Percentiles rank a stretch among this genome's conserved stretches.
Evolutionary conservation across 1,140 invertebrate genomes (phyloP).

Genomic region (Oncopodura yosiiana): DNA sequence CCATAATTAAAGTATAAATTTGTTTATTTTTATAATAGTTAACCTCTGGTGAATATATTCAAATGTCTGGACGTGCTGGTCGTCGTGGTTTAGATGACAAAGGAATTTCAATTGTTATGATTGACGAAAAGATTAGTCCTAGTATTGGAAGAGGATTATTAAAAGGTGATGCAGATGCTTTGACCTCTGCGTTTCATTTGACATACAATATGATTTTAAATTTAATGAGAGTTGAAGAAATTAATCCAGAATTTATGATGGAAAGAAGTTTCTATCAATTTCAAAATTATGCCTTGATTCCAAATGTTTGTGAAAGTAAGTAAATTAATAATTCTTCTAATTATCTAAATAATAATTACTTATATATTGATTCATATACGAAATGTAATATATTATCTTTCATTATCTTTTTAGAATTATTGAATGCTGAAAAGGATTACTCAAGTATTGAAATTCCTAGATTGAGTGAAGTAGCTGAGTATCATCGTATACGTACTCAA

Average conservation of each 20-base stretch:
- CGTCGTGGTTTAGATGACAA: constrained; percentile 93
- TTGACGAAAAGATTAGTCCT: constrained; percentile 92
- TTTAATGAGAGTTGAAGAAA: constrained; percentile 91
- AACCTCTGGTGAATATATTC: constrained; percentile 97
- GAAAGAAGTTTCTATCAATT: constrained; percentile 98
- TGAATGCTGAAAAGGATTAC: constrained; percentile 56
- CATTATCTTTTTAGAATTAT: constrained; percentile 54
- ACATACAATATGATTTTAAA: constrained; percentile 99
- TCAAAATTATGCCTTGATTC: constrained; percentile 93
- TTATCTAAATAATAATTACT: constrained; percentile 7
- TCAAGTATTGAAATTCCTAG: constrained; percentile 54
- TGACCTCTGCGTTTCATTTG: constrained; percentile 97
- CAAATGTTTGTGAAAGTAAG: constrained; percentile 73
- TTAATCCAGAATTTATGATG: constrained; percentile 99
- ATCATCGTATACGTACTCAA: constrained; percentile 75
- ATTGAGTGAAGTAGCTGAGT: constrained; percentile 67
- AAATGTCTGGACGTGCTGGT: constrained; percentile 98
- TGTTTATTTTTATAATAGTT: constrained; percentile 47
- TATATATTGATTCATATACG: constrained; percentile 1
- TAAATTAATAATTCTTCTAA: constrained; percentile 32
- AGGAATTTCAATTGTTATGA: constrained; percentile 97
- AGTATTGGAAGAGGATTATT: constrained; percentile 73
- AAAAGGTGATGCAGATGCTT: constrained; percentile 85
- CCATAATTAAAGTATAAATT: not conserved
- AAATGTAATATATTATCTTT: not conserved